A percentile compares a stretch with the other conserved stretches of the same genome.
Conservation (phyloP, 2,113 vertebrate genomes). For the Serinus canaria region DNA sequence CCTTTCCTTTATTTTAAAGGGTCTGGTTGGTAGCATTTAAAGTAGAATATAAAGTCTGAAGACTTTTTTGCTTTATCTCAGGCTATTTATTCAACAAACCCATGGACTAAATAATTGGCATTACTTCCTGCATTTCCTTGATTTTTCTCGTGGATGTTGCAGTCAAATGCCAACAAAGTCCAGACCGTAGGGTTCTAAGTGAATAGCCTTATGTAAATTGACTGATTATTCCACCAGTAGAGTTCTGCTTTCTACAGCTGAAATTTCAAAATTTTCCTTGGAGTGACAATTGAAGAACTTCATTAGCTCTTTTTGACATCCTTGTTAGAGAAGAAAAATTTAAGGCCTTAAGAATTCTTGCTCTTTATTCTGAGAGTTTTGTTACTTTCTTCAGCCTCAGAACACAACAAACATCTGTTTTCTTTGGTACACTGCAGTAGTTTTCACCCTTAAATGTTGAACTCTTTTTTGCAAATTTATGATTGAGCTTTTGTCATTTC, state of each 20-base stretch:
- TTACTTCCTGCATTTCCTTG: neutral
- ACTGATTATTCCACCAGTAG: neutral
- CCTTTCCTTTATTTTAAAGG: neutral
- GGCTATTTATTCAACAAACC: neutral
- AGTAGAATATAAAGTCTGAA: neutral
- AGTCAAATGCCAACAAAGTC: neutral
- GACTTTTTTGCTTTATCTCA: neutral
- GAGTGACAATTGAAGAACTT: neutral
- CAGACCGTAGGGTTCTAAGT: neutral
- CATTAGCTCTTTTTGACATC: neutral
- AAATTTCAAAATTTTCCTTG: neutral
- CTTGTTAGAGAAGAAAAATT: neutral
- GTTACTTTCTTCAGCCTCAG: neutral
- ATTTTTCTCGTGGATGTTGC: neutral
- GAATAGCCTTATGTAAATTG: neutral
- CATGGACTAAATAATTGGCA: neutral
- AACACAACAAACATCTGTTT: neutral
- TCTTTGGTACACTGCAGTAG: neutral
- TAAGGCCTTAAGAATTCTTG: neutral
- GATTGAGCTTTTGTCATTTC: slow-evolving; percentile 18
- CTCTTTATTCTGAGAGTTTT: neutral
- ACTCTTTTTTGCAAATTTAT: slow-evolving; percentile 6
- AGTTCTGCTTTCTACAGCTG: neutral
- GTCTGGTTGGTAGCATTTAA: neutral
- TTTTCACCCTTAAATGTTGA: neutral